Evolutionary conservation across 2,888 invertebrate species (phyloP).

Genomic region (Pammene aurita): DNA sequence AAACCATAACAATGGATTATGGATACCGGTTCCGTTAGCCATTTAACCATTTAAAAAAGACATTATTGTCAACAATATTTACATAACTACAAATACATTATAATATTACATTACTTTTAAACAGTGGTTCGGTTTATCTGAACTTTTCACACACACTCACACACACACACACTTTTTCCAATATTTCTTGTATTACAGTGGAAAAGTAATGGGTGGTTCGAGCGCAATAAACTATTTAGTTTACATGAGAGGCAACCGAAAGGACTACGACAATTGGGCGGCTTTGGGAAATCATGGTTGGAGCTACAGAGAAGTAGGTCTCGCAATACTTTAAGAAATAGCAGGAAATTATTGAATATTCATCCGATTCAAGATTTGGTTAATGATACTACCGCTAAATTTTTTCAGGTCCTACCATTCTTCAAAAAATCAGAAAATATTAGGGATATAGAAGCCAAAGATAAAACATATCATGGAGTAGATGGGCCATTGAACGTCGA

Average conservation of each 20-base stretch:
- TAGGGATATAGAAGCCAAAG: conserved; percentile 72
- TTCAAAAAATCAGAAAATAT: conserved; percentile 86
- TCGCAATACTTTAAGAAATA: conserved; percentile 1
- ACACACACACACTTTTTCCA: neutral
- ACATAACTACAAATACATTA: too few relatives aligned
- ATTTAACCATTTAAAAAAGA: too few relatives aligned
- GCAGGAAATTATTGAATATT: conserved; percentile 1
- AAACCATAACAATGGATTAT: too few relatives aligned
- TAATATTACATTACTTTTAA: neutral
- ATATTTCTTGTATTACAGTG: conserved; percentile 64
- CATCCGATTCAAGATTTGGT: neutral
- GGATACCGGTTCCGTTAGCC: too few relatives aligned
- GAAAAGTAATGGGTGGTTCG: conserved; percentile 87
- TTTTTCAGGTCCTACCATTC: conserved; percentile 84
- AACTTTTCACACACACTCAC: too few relatives aligned
- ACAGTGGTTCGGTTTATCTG: neutral
- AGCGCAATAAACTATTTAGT: conserved; percentile 87
- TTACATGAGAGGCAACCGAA: conserved; percentile 84
- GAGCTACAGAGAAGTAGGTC: conserved; percentile 80
- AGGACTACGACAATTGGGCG: conserved; percentile 87
- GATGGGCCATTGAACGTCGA: conserved; percentile 85
- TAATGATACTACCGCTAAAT: conserved; percentile 8
- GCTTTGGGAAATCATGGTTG: conserved; percentile 84
- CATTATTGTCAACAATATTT: too few relatives aligned
- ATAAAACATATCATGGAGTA: conserved; percentile 80